Evolutionary conservation across 1,140 invertebrate genomes (phyloP).

Genomic region (Drosophila melanica): DNA sequence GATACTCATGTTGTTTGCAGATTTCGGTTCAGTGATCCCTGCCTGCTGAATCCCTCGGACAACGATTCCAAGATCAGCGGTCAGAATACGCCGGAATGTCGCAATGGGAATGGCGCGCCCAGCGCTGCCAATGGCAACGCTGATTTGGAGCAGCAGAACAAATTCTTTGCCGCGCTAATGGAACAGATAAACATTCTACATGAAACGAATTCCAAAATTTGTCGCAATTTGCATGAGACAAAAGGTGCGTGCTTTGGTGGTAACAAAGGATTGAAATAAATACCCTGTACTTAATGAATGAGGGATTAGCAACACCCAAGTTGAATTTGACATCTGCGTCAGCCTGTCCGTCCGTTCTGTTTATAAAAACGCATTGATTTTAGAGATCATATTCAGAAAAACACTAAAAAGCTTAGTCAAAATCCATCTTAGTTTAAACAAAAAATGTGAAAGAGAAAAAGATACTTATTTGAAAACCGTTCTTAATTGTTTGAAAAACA

Average conservation of each 20-base stretch:
- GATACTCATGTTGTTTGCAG: conserved; percentile 30
- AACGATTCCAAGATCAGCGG: conserved; percentile 81
- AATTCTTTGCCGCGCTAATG: conserved; percentile 77
- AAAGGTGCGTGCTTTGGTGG: conserved; percentile 66
- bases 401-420: no score
- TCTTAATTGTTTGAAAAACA: no score
- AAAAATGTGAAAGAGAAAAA: no score
- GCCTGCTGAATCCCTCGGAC: conserved; percentile 80
- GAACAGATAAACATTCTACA: conserved; percentile 83
- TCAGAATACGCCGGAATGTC: conserved; percentile 75
- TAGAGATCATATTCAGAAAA: no score
- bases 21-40: conserved; percentile 83
- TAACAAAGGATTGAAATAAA: neutral
- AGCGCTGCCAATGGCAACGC: conserved; percentile 45
- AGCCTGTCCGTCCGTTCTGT: neutral
- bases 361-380: neutral
- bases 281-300: conserved; percentile 1
- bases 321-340: neutral
- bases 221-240: conserved; percentile 82
- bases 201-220: conserved; percentile 84
- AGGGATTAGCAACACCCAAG: neutral
- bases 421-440: no score
- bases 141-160: conserved; percentile 71
- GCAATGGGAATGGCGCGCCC: conserved; percentile 55
- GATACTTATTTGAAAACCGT: no score